Conservation (phyloP, 2,888 invertebrate species). For the Apodemia duryi region DNA sequence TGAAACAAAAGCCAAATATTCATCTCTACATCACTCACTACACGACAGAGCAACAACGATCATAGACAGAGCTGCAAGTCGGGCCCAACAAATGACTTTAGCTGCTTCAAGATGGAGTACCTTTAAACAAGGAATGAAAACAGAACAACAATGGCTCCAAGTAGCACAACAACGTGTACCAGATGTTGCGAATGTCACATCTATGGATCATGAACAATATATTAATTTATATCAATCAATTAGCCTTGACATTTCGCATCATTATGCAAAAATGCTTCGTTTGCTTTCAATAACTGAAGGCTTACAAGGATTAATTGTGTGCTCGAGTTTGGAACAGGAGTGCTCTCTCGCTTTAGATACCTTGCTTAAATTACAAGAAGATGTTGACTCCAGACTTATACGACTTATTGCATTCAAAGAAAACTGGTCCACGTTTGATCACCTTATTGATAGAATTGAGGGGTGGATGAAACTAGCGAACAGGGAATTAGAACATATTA, state of each 20-base stretch:
- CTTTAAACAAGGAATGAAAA: conserved; percentile 89
- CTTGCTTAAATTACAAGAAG: conserved; percentile 85
- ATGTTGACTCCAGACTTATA: conserved; percentile 85
- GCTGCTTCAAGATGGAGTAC: conserved; percentile 92
- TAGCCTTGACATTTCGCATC: conserved; percentile 87
- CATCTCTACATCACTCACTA: conserved; percentile 85
- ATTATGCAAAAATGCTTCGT: conserved; percentile 87
- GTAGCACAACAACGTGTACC: conserved; percentile 92
- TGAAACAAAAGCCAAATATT: conserved; percentile 86
- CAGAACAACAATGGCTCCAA: conserved; percentile 90
- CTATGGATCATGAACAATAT: conserved; percentile 91
- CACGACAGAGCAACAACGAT: conserved; percentile 87
- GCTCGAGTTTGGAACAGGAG: conserved; percentile 86
- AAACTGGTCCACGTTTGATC: conserved; percentile 87
- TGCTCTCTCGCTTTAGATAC: conserved; percentile 86
- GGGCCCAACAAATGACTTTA: conserved; percentile 90
- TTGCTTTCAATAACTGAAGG: conserved; percentile 85
- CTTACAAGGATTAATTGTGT: conserved; percentile 85
- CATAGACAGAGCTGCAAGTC: conserved; percentile 88
- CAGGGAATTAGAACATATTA: conserved; percentile 83
- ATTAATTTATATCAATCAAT: conserved; percentile 90
- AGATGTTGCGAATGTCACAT: conserved; percentile 88
- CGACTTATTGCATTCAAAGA: conserved; percentile 87
- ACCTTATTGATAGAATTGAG: conserved; percentile 85
- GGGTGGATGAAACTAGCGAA: conserved; percentile 88